Base-by-base conservation (phyloP, 2,797 vertebrate species). In the Malacoraja senta region DNA sequence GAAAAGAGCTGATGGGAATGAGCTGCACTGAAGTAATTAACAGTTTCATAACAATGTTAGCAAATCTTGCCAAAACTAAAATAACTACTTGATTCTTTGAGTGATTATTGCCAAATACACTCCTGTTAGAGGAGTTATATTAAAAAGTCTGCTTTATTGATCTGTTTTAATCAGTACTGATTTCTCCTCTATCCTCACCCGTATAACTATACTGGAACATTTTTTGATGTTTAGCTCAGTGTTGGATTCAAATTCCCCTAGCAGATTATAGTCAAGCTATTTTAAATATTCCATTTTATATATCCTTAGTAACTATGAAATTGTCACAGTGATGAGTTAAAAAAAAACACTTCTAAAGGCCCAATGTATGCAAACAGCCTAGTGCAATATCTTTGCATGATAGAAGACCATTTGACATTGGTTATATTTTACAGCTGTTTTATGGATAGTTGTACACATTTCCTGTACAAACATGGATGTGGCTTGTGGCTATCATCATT, bases 1-100 rank as follows among this genome's bases (percentile, higher is more conserved):
- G 63, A 65, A 88, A 88, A 88, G 63, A 88, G 84, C 84, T 88
- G 84, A 88, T 88, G 84, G 84, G 61, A 32, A 88, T 88, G 68
- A 88, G 84, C 61, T 88, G 84, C 61, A 88, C 84, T 88, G 84
- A 88, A 88, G 63, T 63, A 68, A 68, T 6, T 12, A 58, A 84
- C 24, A 35, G 15, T 88, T 88, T 35, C 9, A 88, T 32, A 24
- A 26, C 13, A n/a, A 12, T 83, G 10, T 53, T 81, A 12, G 15
- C 61, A 88, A 68, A 35, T 88, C n/a, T 63, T 35, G n/a, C 21
- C 84, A 68, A n/a, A 32, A 63, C 61, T 21, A 68, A 86, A 68
- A 21, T 19, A 21, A 6, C 7, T 79, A 10, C n/a, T 68, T 88
- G 32, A 65, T 19, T 21, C 8, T 35, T 61, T 35, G n/a, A 35